Percentiles rank a stretch among this genome's conserved stretches.
Conservation (phyloP, 2,888 invertebrate genomes). For the Heliconius cydno region DNA sequence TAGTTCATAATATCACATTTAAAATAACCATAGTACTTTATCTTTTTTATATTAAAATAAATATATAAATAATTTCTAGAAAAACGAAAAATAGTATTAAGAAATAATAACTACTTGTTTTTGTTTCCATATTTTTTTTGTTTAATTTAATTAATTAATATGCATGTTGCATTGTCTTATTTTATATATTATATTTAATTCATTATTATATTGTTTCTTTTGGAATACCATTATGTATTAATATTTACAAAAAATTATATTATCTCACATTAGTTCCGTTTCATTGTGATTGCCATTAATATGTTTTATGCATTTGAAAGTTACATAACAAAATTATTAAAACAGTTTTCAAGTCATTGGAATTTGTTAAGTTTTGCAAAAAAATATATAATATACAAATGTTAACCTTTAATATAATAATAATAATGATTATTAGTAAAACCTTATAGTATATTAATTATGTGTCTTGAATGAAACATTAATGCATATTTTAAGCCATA, state of each 20-base stretch:
- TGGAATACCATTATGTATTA: not conserved
- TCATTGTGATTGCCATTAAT: not conserved
- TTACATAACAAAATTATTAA: not conserved
- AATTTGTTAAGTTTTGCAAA: not conserved
- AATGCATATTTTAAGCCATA: not conserved
- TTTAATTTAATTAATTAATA: not conserved
- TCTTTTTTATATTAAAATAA: not conserved
- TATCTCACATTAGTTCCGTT: not conserved
- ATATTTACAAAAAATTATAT: not conserved
- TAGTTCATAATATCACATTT: not conserved
- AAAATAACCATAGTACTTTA: conserved; percentile 1
- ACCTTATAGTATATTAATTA: not conserved
- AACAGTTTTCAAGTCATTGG: not conserved
- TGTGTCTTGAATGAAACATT: not conserved
- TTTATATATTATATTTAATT: not conserved
- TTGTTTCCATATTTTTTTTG: not conserved
- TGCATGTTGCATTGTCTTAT: not conserved
- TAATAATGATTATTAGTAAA: too few relatives aligned
- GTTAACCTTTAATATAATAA: not conserved
- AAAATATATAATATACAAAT: not conserved
- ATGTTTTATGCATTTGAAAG: not conserved
- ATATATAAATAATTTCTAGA: too few relatives aligned
- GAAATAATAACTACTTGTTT: not conserved
- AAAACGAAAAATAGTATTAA: not conserved
- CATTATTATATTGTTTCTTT: not conserved